Base-by-base conservation (phyloP, 2,888 invertebrate species). In the Hyles lineata region DNA sequence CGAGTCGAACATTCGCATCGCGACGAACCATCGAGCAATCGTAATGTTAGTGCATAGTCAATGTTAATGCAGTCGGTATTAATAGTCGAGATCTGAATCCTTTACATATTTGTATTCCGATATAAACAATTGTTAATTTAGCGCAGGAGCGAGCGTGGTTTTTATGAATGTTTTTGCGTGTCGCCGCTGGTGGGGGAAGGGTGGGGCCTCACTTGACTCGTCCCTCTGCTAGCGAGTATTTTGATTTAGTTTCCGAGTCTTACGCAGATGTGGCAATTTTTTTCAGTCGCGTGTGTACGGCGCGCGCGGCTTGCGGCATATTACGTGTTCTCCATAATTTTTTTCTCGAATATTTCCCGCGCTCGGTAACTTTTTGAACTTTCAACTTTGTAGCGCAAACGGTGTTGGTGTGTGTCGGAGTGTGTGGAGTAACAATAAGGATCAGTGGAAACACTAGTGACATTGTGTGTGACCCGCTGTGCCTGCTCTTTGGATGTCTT, bases 191-290 rank as follows among this genome's bases (percentile, higher is more conserved):
- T 89, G 93, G 94, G 94, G 92, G 92, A 83, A 90, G 93, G 94
- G 94, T 92, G 94, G 93, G 92, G 94, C 94, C 87, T 92, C 83
- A 74, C 83, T 79, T 85, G 94, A 90, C 87, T 92, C 94, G 94
- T 93, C 94, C 94, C 94, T 93, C 93, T 92, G 87, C 92, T 91
- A 93, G 92, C 91, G 88, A 87, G 92, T 94, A 94, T 94, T 94
- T 94, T 94, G 94, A 94, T 94, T 94, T 94, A 94, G 94, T 94
- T 94, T 94, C 92, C 89, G 87, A 93, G 89, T 91, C 93, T 93
- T 93, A 94, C 93, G 93, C 91, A 90, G 93, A 91, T 93, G 93
- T 91, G 89, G 92, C 89, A 90, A 90, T 92, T 94, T 93, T 86
- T 94, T 94, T 93, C 93, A 94, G 94, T 94, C 93, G 93, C 94